A percentile compares a stretch with the other conserved stretches of the same genome.
phyloP scores from a whole-genome alignment of 2,113 vertebrate species.

The Pipa parva region DNA sequence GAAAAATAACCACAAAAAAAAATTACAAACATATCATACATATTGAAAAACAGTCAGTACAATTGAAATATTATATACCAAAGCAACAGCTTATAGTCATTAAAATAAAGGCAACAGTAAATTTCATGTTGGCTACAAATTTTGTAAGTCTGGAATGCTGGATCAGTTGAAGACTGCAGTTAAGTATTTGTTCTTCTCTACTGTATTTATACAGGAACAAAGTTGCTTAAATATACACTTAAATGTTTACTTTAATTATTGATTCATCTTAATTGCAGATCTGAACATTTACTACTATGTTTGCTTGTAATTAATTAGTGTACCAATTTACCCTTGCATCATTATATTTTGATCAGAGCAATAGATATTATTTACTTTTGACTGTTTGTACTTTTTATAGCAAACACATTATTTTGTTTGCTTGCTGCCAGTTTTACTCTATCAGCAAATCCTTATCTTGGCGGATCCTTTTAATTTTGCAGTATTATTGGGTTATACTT shows the following conservation, averaged over 20 bases:
- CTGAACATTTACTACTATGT: too few species aligned
- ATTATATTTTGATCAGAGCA: too few species aligned
- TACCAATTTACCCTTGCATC: too few species aligned
- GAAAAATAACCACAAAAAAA: background rate
- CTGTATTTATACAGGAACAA: constrained; percentile 9
- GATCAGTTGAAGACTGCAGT: background rate
- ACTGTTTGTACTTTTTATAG: too few species aligned
- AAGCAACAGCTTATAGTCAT: constrained; percentile 11
- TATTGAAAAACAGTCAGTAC: background rate
- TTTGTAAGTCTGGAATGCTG: background rate
- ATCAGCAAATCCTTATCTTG: too few species aligned
- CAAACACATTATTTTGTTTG: too few species aligned
- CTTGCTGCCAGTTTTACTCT: too few species aligned
- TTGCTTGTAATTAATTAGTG: too few species aligned
- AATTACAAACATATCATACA: background rate
- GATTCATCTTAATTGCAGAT: too few species aligned
- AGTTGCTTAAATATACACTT: background rate
- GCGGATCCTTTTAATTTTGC: too few species aligned
- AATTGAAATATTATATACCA: background rate
- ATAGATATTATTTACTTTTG: too few species aligned
- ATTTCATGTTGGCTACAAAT: constrained; percentile 2
- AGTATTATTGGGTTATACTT: too few species aligned
- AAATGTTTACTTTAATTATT: background rate
- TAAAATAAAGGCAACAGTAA: constrained; percentile 9
- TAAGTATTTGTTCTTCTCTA: background rate